These are phyloP conservation scores for Achatina immaculata DNA, from an alignment of 1,140 invertebrate species.

Conservation along the genomic window DNA sequence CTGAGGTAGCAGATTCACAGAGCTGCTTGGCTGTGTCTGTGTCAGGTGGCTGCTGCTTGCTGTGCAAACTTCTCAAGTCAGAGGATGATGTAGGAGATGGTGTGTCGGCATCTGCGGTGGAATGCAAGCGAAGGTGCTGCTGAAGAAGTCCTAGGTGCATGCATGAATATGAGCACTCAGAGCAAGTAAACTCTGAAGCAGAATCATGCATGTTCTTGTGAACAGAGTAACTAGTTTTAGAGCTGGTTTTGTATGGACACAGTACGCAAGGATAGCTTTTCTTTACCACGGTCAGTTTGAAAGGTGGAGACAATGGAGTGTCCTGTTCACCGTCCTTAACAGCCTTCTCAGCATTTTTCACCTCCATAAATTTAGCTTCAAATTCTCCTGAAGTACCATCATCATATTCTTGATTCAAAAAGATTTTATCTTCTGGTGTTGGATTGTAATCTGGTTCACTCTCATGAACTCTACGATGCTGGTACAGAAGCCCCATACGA, in stretches of 20 bases:
- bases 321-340: conserved; percentile 18
- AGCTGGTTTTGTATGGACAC: conserved; percentile 62
- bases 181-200: conserved; percentile 57
- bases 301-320: conserved; percentile 23
- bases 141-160: conserved; percentile 53
- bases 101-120: too few relatives aligned
- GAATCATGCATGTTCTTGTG: conserved; percentile 62
- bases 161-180: conserved; percentile 60
- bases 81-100: too few relatives aligned
- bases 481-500: conserved; percentile 57
- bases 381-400: conserved; percentile 46
- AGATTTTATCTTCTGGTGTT: conserved; percentile 57
- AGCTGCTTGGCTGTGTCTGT: conserved; percentile 38
- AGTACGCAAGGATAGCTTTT: conserved; percentile 53
- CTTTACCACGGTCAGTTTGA: conserved; percentile 45
- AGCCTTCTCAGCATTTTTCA: neutral
- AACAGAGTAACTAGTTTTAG: conserved; percentile 57
- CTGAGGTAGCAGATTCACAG: conserved; percentile 25
- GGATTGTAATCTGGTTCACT: conserved; percentile 50
- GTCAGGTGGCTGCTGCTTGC: conserved; percentile 45
- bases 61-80: neutral
- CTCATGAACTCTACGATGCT: conserved; percentile 62
- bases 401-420: conserved; percentile 60
- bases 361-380: conserved; percentile 42
- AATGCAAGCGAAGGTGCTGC: conserved; percentile 60